Evolutionary conservation across 2,888 invertebrate species (phyloP), one percentile per base, ranked within the genome.

Genomic region (Oscheius sp.): DNA sequence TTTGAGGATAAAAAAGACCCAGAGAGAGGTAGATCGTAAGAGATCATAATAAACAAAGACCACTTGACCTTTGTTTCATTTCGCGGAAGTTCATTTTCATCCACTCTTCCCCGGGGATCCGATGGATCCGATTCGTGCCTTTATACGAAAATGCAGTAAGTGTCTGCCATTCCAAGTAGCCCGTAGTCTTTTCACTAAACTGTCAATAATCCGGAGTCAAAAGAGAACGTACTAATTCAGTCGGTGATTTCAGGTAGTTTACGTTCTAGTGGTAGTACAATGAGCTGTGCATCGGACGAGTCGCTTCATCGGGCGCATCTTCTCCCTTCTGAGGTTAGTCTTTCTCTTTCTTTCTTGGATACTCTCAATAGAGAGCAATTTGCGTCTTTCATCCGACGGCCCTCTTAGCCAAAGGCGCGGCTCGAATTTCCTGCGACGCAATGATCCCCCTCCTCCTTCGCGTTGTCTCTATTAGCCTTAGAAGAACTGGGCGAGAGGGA

Each of bases 281-380:
- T 88, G 80, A 86, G 86, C 68, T 88, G 88, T 74, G 86, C 86
- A 13, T 85, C 85, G 25, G 88, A 89, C 75, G 88, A 88, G 64
- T 70, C 70, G 18, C 46, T 70, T n/a, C 70, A 70, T 35, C 23
- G 53, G 23, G 70, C 59, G 6, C 70, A 46, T 58, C 70, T 52
- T 13, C 61, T 52, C 7, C 59, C 70, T n/a, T 35, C 70, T 21
- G 69, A 69, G 69, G 69, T 69, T n/a, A 7, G 52, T 66, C 29
- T 21, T 23, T 41, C 61, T 21, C 12, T 59, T 59, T 35, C 35
- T 0, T 35, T 7, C 9, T 23, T 49, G 46, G 66, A 66, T 66
- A 66, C 46, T 49, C 49, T 49, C 66, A 35, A 35, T 35, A 35
- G 35, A 35, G 35, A 49, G 66, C 66, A 66, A 66, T 66, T 66